These are phyloP conservation scores for Coenonympha glycerion DNA, from an alignment of 2,888 invertebrate species.

Conservation along the genomic window DNA sequence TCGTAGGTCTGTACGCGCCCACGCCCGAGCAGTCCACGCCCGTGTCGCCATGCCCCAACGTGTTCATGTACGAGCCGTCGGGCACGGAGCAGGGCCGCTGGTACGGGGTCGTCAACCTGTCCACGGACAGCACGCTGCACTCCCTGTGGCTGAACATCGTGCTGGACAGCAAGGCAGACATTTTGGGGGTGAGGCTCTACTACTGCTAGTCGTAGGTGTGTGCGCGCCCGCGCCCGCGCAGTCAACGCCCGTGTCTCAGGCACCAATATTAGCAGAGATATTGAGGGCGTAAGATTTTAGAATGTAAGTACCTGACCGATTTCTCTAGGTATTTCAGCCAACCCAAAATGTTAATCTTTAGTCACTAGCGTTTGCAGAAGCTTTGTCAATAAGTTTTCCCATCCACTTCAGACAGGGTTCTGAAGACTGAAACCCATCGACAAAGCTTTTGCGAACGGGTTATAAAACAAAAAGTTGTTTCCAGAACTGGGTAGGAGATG, in stretches of 20 bases:
- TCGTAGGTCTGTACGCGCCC: constrained; percentile 41
- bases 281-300: too few relatives aligned
- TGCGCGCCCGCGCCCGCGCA: constrained; percentile 46
- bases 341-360: too few relatives aligned
- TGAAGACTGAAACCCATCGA: too few relatives aligned
- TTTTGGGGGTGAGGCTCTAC: constrained; percentile 73
- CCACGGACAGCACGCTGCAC: constrained; percentile 73
- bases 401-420: too few relatives aligned
- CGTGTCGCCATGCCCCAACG: constrained; percentile 75
- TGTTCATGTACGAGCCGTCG: constrained; percentile 75
- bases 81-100: constrained; percentile 74
- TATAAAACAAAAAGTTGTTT: not conserved
- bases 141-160: constrained; percentile 77
- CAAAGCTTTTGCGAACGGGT: not conserved
- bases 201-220: constrained; percentile 41
- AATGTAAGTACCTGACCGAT: too few relatives aligned
- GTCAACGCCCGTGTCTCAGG: constrained; percentile 53
- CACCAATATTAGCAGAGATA: too few relatives aligned
- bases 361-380: too few relatives aligned
- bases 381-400: too few relatives aligned
- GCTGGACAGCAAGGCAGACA: constrained; percentile 76
- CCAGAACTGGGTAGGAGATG: constrained; percentile 78
- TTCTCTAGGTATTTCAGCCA: too few relatives aligned
- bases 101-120: constrained; percentile 77
- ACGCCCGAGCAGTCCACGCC: constrained; percentile 51